Evolutionary conservation across 2,113 vertebrate genomes (phyloP).

Genomic region (Cygnus buccinator): DNA sequence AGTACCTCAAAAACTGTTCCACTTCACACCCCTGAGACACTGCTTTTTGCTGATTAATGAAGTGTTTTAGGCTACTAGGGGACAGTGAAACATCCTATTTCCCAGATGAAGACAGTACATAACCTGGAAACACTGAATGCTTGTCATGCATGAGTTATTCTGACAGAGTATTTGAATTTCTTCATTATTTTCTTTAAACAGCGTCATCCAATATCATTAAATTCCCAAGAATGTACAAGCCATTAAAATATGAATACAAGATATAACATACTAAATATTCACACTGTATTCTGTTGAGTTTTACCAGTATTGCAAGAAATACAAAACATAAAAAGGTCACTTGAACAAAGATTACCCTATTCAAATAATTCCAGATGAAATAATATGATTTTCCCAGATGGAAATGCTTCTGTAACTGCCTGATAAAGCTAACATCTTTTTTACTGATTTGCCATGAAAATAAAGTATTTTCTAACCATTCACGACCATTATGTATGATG

Average conservation of each 20-base stretch:
- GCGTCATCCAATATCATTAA: neutral
- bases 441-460: neutral
- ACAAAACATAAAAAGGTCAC: neutral
- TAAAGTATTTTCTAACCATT: neutral
- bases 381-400: neutral
- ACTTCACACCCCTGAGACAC: neutral
- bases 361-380: neutral
- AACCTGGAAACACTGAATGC: neutral
- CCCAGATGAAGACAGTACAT: neutral
- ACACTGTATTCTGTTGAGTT: neutral
- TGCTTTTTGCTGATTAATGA: neutral
- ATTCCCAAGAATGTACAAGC: neutral
- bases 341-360: neutral
- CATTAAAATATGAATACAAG: neutral
- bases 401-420: neutral
- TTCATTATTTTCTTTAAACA: neutral
- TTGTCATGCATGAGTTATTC: neutral
- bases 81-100: neutral
- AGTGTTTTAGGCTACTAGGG: neutral
- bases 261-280: neutral
- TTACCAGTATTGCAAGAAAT: neutral
- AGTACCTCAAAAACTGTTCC: neutral
- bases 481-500: fast-evolving
- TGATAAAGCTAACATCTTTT: neutral
- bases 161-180: neutral